Evolutionary conservation across 2,888 invertebrate genomes (phyloP), one percentile per base, ranked within the genome.

Genomic region (Synanthedon andrenaeformis): DNA sequence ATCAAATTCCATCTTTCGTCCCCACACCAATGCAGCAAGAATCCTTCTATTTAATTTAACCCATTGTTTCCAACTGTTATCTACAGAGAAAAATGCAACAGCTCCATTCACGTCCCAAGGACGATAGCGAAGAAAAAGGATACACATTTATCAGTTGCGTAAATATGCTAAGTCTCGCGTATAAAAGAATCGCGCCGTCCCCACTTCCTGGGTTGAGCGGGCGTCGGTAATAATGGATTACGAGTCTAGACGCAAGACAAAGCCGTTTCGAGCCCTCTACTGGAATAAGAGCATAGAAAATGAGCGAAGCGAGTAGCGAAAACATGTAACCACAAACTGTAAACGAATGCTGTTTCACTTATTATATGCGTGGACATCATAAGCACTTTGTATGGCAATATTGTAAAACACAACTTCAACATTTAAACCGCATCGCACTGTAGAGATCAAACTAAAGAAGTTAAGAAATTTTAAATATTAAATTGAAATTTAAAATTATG

Each of bases 201-300:
- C 62, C 61, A 60, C 70, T 78, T 75, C 75, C 74, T 70, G 66
- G 65, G 69, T 63, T 66, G 65, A 63, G 68, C 70, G 69, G 72
- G 78, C 72, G 78, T 74, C 70, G 75, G 76, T 76, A 78, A 79
- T 85, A 85, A 84, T 82, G 82, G 82, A 85, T 84, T 84, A 83
- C 79, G 75, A 79, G 82, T 79, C 82, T 82, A 81, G 80, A 79
- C 80, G 72, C 69, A 77, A 80, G 80, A 82, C 82, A 80, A 82
- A 82, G 80, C 78, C 75, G 75, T 69, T 78, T 70, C 74, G 73
- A 78, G 76, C 76, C 77, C 76, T 76, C 74, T 59, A 64, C 65
- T 58, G 56, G 61, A 59, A 53, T 28, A 53, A 14, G 59, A 14
- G 49, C 45, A 28, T 56, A n/a, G 42, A 58, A 54, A 41, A 48